phyloP scores from a whole-genome alignment of 1,140 invertebrate species.

The Subanguina moxae region DNA sequence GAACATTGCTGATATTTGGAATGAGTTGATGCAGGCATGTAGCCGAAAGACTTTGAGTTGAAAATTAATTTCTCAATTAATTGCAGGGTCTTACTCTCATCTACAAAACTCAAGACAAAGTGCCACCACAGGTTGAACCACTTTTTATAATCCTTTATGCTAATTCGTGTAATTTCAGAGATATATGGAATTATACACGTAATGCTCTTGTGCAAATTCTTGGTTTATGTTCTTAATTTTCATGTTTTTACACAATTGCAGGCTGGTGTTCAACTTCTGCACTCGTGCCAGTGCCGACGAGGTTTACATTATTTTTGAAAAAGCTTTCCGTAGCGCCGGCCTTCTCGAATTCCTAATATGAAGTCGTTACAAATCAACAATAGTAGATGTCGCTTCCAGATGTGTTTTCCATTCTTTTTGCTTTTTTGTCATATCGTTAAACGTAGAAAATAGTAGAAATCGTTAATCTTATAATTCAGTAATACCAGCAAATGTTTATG shows the following conservation, averaged over 20 bases:
- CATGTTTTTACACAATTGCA: slow-evolving; percentile 2
- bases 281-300: slow-evolving; percentile 28
- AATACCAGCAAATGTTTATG: too few species aligned
- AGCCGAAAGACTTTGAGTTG: too few species aligned
- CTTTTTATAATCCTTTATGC: too few species aligned
- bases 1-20: slow-evolving; percentile 31
- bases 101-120: slow-evolving; percentile 30
- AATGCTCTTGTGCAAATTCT: background rate
- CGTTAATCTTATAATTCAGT: too few species aligned
- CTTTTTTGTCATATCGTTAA: too few species aligned
- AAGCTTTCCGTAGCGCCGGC: too few species aligned
- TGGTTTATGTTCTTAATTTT: slow-evolving; percentile 16
- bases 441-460: too few species aligned
- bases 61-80: too few species aligned
- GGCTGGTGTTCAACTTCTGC: slow-evolving; percentile 48
- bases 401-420: too few species aligned
- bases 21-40: slow-evolving; percentile 1
- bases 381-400: too few species aligned
- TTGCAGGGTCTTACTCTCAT: slow-evolving; percentile 36
- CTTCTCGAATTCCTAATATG: too few species aligned
- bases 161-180: background rate
- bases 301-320: background rate
- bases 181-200: slow-evolving; percentile 50
- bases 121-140: slow-evolving; percentile 9
- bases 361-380: too few species aligned